phyloP scores from a whole-genome alignment of 35 echinoderm and acorn worm genomes.

The Ptychodera flava region DNA sequence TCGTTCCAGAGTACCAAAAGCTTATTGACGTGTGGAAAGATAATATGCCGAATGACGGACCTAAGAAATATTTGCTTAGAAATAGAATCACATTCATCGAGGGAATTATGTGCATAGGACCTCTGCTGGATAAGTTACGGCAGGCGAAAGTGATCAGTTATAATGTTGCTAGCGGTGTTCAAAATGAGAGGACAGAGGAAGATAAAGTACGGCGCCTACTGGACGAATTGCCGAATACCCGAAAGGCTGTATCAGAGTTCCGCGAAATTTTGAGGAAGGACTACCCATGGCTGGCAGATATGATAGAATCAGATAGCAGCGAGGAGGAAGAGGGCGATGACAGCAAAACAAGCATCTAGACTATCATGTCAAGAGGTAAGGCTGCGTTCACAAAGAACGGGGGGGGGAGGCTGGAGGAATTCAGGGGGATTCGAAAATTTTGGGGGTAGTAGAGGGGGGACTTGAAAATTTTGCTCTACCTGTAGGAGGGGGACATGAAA shows the following conservation, averaged over 20 bases:
- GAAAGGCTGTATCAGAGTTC: not conserved
- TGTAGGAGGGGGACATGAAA: too few species aligned
- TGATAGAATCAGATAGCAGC: not conserved
- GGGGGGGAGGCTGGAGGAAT: too few species aligned
- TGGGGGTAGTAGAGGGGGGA: too few species aligned
- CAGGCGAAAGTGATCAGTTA: not conserved
- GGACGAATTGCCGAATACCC: not conserved
- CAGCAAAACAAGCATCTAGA: too few species aligned
- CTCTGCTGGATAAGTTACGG: not conserved
- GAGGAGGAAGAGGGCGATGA: not conserved
- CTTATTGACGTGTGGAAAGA: not conserved
- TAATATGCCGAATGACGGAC: not conserved
- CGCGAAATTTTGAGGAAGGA: not conserved
- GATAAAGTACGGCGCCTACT: not conserved
- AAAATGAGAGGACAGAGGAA: not conserved
- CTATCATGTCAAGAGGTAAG: too few species aligned
- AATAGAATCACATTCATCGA: not conserved
- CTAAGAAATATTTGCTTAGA: not conserved
- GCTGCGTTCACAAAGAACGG: too few species aligned
- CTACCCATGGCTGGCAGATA: not conserved
- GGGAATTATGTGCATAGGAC: not conserved
- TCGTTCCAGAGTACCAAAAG: not conserved
- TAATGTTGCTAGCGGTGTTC: not conserved
- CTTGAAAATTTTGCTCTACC: too few species aligned
- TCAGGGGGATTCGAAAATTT: too few species aligned